Evolutionary conservation across 2,888 invertebrate species (phyloP), one percentile per base, ranked within the genome.

Genomic region (Thera britannica): DNA sequence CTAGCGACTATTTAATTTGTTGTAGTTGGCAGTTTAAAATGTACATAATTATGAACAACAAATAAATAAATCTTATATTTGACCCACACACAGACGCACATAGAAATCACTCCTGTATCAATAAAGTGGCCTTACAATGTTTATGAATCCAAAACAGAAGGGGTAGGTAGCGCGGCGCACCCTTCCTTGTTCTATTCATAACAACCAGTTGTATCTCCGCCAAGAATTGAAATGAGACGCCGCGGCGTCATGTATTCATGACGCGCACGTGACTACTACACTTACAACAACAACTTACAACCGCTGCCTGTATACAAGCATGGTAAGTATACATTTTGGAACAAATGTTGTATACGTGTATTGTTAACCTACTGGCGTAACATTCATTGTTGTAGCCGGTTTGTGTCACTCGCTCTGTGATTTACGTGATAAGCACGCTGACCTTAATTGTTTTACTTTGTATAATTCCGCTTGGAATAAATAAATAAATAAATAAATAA

Each of bases 221-320:
- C 57, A 57, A 23, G 58, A 65, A 68, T 65, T 68, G 65, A 68
- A 67, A 64, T 65, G 58, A 62, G 62, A 55, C 8, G 36, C 46
- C 58, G 51, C 5, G 41, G 11, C 46, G 51, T 41, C 12, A 58
- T 62, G 67, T 59, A 61, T 68, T 68, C 65, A 58, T 55, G 63
- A 34, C 51, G 67, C 58, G 60, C 57, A 55, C 65, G 65, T 58
- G 60, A 62, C 68, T 48, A 59, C 67, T 54, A 48, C 55, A 63
- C 60, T 51, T 54, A 2, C 9, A 9, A 7, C 44, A 48, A 2
- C 9, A 9, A 7, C 44, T 8, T 7, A 44, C 44, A 7, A 44
- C 5, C 44, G 44, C 44, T 7, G 9, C 44, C 38, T 38, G 9
- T 7, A 46, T 9, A 46, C 44, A 41, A 7, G 7, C 5, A 38